Percentiles rank a stretch among this genome's conserved stretches.
Evolutionary conservation across 35 echinoderm and acorn worm species (phyloP).

Genomic region (Strongylocentrotus purpuratus): DNA sequence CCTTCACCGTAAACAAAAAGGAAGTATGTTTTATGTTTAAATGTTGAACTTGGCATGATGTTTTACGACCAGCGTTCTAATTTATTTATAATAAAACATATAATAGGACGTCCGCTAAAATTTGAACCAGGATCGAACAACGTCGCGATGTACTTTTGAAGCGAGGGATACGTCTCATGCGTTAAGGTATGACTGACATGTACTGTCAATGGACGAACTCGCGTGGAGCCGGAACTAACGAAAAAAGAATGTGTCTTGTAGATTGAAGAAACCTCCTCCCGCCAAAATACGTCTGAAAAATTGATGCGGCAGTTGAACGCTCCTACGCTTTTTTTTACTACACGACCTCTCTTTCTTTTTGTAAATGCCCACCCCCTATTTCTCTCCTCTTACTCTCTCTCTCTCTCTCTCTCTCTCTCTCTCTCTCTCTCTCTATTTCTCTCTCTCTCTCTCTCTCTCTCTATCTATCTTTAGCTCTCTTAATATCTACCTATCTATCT

Average conservation of each 20-base stretch:
- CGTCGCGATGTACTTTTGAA: neutral
- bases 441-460: too few relatives aligned
- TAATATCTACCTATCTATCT: too few relatives aligned
- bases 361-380: too few relatives aligned
- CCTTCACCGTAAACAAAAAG: neutral
- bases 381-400: too few relatives aligned
- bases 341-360: neutral
- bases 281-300: neutral
- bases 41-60: neutral
- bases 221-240: neutral
- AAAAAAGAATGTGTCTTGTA: neutral
- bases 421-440: too few relatives aligned
- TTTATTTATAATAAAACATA: neutral
- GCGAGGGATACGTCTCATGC: neutral
- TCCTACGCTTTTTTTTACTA: neutral
- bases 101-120: neutral
- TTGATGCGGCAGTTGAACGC: slow-evolving; percentile 15
- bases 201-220: neutral
- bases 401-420: too few relatives aligned
- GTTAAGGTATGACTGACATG: neutral
- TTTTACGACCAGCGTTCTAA: neutral
- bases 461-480: too few relatives aligned
- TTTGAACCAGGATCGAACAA: neutral
- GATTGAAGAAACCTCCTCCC: neutral
- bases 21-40: neutral